A percentile compares a stretch with the other conserved stretches of the same genome.
These are phyloP conservation scores for Harpalus rufipes DNA, from an alignment of 2,888 invertebrate genomes.

Conservation along the genomic window DNA sequence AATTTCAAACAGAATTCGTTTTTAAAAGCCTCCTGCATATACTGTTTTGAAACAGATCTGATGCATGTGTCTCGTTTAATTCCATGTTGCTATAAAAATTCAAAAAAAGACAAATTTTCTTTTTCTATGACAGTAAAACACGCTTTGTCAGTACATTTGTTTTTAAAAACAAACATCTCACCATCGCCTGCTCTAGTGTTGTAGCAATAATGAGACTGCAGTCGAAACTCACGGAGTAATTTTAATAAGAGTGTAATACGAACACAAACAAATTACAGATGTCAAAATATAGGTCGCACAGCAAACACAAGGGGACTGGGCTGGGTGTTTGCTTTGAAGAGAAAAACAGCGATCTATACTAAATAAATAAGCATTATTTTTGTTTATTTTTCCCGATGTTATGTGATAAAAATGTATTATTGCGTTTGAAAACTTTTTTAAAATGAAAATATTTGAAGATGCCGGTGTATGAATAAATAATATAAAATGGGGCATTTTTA, in stretches of 20 bases:
- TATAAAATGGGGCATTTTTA: not conserved
- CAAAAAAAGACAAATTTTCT: too few species aligned
- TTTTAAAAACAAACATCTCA: not conserved
- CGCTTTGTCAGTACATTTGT: not conserved
- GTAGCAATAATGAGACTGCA: not conserved
- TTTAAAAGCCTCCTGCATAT: too few species aligned
- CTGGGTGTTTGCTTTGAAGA: not conserved
- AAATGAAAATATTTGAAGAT: not conserved
- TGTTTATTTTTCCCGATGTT: not conserved
- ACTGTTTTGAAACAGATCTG: too few species aligned
- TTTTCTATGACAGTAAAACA: too few species aligned
- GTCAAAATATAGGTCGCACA: conserved; percentile 50
- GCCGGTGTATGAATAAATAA: not conserved
- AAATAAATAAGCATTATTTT: conserved; percentile 39
- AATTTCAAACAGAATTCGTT: too few species aligned
- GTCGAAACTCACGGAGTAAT: conserved; percentile 17
- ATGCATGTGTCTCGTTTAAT: too few species aligned
- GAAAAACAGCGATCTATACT: conserved; percentile 11
- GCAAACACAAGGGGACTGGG: not conserved
- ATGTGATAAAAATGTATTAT: not conserved
- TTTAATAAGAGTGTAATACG: conserved; percentile 43
- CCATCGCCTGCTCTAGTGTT: not conserved
- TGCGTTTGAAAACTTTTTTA: not conserved
- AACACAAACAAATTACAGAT: conserved; percentile 50
- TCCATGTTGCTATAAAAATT: too few species aligned